phyloP scores from a whole-genome alignment of 2,797 vertebrate species.

The Dryobates pubescens region DNA sequence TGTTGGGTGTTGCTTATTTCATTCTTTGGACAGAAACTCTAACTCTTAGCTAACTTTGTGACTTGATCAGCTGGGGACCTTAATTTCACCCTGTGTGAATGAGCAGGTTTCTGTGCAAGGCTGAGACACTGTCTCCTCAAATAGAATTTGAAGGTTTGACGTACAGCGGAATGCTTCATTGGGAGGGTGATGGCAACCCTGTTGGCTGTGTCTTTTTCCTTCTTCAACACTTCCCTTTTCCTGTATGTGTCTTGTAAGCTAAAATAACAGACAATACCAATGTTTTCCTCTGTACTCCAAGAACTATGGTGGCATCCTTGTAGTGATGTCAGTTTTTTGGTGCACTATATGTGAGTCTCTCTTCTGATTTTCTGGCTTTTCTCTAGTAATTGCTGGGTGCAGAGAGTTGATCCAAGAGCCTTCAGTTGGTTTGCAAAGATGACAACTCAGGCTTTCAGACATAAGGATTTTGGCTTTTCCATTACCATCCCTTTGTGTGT shows the following conservation, averaged over 20 bases:
- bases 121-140: not conserved
- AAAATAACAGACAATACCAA: not conserved
- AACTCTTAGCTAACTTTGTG: not conserved
- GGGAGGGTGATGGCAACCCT: not conserved
- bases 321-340: not conserved
- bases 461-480: not conserved
- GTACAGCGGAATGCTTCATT: not conserved
- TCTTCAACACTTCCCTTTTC: not conserved
- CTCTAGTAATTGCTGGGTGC: not conserved
- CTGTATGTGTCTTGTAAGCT: not conserved
- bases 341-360: not conserved
- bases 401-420: not conserved
- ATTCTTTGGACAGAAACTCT: not conserved
- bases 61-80: not conserved
- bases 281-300: not conserved
- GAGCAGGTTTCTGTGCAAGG: not conserved
- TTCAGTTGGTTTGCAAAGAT: not conserved
- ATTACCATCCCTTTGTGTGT: not conserved
- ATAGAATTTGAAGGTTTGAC: not conserved
- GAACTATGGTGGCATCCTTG: not conserved
- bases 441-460: not conserved
- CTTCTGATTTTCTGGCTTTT: not conserved
- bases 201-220: not conserved
- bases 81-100: not conserved
- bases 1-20: not conserved